These are phyloP conservation scores for Onychostruthus taczanowskii DNA, from an alignment of 2,113 vertebrate species.

Conservation along the genomic window DNA sequence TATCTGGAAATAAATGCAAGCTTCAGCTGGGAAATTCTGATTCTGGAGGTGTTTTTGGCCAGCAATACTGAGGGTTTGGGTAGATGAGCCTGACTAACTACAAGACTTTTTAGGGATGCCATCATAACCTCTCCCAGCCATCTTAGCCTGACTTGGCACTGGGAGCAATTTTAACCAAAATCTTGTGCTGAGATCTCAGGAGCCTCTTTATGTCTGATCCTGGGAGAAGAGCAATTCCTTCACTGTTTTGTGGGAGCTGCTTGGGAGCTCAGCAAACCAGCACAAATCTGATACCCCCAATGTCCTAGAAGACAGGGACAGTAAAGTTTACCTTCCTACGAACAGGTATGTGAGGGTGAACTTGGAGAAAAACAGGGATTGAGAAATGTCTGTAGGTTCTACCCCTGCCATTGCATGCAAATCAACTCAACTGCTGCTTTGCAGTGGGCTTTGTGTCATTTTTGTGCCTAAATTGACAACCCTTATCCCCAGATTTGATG, in stretches of 20 bases:
- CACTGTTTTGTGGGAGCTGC: fast-evolving
- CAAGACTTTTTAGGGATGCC: background rate
- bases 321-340: background rate
- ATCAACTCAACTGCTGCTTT: background rate
- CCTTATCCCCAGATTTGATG: fast-evolving
- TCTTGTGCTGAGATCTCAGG: background rate
- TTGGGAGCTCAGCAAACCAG: background rate
- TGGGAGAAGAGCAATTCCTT: background rate
- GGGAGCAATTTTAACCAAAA: background rate
- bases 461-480: background rate
- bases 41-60: background rate
- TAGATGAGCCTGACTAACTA: background rate
- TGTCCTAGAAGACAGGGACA: background rate
- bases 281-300: background rate
- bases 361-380: background rate
- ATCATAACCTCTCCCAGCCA: background rate
- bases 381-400: background rate
- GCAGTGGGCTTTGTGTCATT: background rate
- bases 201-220: background rate
- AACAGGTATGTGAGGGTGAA: background rate
- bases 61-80: background rate
- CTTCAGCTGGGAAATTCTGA: background rate
- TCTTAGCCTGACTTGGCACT: background rate
- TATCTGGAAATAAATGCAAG: background rate
- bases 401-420: background rate